Percentiles rank a stretch among this genome's conserved stretches.
Evolutionary conservation across 1,140 invertebrate genomes (phyloP).

Genomic region (Wiebesia pumilae): DNA sequence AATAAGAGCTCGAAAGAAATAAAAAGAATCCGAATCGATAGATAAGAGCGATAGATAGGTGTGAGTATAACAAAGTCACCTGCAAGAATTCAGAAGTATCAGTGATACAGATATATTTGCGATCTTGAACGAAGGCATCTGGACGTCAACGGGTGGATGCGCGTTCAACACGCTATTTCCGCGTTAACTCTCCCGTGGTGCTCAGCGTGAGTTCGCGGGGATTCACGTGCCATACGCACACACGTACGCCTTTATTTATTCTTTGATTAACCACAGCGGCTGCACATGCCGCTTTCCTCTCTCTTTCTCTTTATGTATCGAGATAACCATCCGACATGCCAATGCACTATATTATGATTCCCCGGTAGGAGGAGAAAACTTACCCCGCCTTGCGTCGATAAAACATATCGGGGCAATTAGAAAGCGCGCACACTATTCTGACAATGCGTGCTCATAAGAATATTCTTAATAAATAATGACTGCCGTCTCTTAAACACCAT

Average conservation of each 20-base stretch:
- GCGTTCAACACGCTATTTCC: conserved; percentile 70
- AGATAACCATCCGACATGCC: conserved; percentile 7
- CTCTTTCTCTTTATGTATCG: conserved; percentile 13
- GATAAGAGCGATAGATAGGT: background rate
- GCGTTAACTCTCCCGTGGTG: conserved; percentile 69
- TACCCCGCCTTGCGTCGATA: conserved; percentile 18
- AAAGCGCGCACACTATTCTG: background rate
- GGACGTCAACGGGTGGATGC: background rate
- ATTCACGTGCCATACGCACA: conserved; percentile 66
- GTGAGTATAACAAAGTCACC: no score
- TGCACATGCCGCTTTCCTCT: background rate
- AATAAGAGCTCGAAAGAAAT: background rate
- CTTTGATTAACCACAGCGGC: conserved; percentile 61
- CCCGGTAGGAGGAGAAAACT: background rate
- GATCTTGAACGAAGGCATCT: no score
- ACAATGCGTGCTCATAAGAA: background rate
- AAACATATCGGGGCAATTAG: conserved; percentile 42
- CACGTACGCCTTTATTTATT: conserved; percentile 69
- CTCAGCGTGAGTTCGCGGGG: conserved; percentile 68
- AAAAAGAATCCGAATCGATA: conserved; percentile 5
- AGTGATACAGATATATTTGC: background rate
- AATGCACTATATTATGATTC: background rate
- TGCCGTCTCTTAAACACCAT: background rate
- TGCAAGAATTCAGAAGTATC: background rate
- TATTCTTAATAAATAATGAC: background rate